Evolutionary conservation across 1,140 invertebrate genomes (phyloP), one percentile per base, ranked within the genome.

Genomic region (Meloidogyne exigua): DNA sequence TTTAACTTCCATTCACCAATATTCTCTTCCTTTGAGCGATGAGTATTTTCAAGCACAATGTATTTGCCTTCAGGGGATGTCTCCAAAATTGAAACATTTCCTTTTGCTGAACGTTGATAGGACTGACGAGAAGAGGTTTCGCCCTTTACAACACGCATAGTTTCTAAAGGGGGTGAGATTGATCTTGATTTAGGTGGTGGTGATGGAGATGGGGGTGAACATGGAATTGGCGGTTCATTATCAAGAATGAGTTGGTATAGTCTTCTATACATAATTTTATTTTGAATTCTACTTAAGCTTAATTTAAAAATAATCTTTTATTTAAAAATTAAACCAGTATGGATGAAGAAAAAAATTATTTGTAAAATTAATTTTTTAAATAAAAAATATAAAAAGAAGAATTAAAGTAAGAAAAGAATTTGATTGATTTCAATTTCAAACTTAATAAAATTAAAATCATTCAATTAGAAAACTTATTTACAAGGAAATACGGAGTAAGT

Each of bases 71-170:
- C 85, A 25, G 85, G 84, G 15, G 86, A 85, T 32, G 85, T 87
- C 79, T 90, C 76, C 84, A 80, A 82, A 75, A 87, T 87, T n/a
- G 81, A 79, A n/a, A 87, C 83, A 75, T 87, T 88, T 67, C 86
- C 86, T 75, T 89, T 90, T 28, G 90, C 89, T 26, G 88, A 89
- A 76, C 89, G 84, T 77, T 88, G 88, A 83, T 88, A 90, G 10
- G 89, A 89, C 1, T 89, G 89, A 68, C 88, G 90, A 65, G 88
- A 88, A 9, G 88, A 88, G n/a, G 90, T 89, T 76, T 90, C 89
- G 11, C 89, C 89, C 73, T 89, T 86, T 82, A 89, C 88, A 7
- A 88, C 79, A 32, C 86, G 83, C 77, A 88, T 84, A 32, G 85
- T 87, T 72, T 86, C 84, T 86, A 75, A 23, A 12, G 57, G 7